Percentiles rank a stretch among this genome's conserved stretches.
Conservation (phyloP, 2,797 vertebrate species). For the Coracias cyanogaster region DNA sequence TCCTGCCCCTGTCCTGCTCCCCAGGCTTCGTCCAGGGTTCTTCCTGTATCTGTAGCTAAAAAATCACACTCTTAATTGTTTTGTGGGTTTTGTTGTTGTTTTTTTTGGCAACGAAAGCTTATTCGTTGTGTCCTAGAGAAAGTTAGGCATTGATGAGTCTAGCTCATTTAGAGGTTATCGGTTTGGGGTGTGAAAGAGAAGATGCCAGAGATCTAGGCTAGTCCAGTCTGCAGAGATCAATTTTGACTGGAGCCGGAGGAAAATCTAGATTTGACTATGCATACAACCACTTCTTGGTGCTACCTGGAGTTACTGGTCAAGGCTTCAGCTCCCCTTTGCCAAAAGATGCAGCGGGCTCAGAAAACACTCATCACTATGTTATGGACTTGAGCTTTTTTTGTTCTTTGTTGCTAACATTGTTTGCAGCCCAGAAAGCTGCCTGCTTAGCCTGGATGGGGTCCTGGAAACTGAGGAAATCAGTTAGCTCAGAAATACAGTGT, state of each 20-base stretch:
- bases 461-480: neutral
- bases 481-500: neutral
- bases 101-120: neutral
- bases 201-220: neutral
- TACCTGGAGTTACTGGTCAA: neutral
- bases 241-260: neutral
- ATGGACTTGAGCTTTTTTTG: neutral
- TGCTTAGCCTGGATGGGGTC: neutral
- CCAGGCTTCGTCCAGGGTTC: rapidly evolving
- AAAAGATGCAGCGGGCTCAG: neutral
- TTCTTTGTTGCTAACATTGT: neutral
- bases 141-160: neutral
- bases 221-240: neutral
- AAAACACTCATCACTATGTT: neutral
- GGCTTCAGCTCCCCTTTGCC: neutral
- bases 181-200: neutral
- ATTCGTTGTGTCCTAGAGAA: neutral
- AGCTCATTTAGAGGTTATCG: neutral
- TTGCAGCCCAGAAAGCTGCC: neutral
- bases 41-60: neutral
- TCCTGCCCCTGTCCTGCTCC: neutral
- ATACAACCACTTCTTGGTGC: neutral
- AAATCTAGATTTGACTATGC: neutral
- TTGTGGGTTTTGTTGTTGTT: neutral
- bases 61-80: rapidly evolving